These are phyloP conservation scores for Anolis carolinensis DNA, from an alignment of 2,113 vertebrate species.

Conservation along the genomic window DNA sequence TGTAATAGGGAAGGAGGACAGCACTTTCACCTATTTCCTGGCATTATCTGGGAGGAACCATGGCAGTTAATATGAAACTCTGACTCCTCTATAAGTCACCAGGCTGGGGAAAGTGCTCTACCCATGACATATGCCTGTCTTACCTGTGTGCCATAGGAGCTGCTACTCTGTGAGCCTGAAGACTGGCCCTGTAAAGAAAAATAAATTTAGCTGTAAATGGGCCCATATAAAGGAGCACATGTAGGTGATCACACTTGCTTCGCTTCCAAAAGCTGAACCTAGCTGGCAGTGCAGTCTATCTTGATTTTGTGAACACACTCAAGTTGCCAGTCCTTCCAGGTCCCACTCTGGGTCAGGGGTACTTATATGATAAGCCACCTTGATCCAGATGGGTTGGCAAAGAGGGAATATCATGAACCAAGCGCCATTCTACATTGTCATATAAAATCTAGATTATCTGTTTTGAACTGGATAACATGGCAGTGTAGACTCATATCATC, in stretches of 20 bases:
- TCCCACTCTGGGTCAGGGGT: neutral
- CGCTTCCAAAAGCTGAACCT: neutral
- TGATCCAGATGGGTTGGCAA: neutral
- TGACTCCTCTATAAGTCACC: too few relatives aligned
- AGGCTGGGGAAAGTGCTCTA: neutral
- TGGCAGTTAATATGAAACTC: too few relatives aligned
- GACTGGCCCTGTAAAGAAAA: neutral
- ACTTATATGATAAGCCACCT: neutral
- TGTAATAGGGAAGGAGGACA: neutral
- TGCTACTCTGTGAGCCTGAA: neutral
- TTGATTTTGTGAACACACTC: neutral
- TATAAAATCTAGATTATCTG: too few relatives aligned
- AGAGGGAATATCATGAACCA: neutral
- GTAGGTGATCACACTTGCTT: neutral
- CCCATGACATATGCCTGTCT: neutral
- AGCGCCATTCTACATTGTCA: too few relatives aligned
- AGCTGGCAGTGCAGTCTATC: neutral
- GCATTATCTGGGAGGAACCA: too few relatives aligned
- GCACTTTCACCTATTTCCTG: neutral
- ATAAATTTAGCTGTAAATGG: neutral
- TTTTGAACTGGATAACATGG: too few relatives aligned
- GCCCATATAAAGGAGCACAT: too few relatives aligned
- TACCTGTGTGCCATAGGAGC: constrained; percentile 1
- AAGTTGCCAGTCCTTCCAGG: too few relatives aligned
- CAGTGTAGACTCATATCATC: too few relatives aligned